A percentile compares a stretch with the other conserved stretches of the same genome.
phyloP scores from a whole-genome alignment of 2,113 vertebrate species.

The Coracopsis vasa region DNA sequence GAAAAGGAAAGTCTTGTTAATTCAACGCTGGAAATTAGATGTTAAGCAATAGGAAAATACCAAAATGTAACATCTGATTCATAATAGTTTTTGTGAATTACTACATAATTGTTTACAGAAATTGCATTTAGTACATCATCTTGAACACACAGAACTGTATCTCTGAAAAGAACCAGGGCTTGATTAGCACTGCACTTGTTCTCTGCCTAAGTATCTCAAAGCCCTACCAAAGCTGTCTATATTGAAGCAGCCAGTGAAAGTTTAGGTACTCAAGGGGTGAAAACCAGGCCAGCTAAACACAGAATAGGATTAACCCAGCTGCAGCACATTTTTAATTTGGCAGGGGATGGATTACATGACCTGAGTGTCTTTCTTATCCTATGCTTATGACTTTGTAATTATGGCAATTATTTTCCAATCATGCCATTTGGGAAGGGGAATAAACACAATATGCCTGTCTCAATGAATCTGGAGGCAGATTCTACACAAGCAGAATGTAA shows the following conservation, averaged over 20 bases:
- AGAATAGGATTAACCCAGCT: neutral
- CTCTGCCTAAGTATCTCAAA: neutral
- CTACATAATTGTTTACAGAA: neutral
- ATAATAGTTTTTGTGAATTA: neutral
- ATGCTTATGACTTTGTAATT: slow-evolving; percentile 33
- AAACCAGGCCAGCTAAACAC: neutral
- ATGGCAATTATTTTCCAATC: slow-evolving; percentile 36
- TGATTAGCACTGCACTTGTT: neutral
- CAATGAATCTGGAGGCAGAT: neutral
- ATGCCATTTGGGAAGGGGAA: slow-evolving; percentile 20
- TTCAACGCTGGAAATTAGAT: slow-evolving; percentile 9
- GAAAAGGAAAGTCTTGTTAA: slow-evolving; percentile 37
- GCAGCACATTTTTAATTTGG: slow-evolving; percentile 30
- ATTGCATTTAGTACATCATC: neutral
- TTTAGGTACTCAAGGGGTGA: neutral
- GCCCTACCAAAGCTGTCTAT: neutral
- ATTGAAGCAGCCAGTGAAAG: neutral
- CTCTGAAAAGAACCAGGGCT: neutral
- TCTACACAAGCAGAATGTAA: neutral
- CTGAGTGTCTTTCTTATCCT: slow-evolving; percentile 19
- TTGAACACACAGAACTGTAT: neutral
- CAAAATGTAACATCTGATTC: neutral
- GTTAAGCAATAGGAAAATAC: slow-evolving; percentile 16
- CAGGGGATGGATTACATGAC: slow-evolving; percentile 36
- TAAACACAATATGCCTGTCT: neutral